Evolutionary conservation across 2,888 invertebrate species (phyloP).

Genomic region (Troglohyphantes excavatus): DNA sequence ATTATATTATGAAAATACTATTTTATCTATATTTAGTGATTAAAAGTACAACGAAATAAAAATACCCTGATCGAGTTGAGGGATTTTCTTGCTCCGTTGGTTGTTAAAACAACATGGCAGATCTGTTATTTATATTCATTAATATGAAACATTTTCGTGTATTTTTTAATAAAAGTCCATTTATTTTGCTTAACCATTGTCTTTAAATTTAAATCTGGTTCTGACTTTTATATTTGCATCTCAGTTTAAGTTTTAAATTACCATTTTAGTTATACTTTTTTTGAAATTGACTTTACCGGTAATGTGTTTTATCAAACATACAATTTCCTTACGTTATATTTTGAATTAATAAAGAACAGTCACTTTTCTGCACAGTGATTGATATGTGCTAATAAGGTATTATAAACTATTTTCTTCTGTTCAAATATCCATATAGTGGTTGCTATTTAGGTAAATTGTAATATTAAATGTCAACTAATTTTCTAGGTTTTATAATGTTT

Average conservation of each 20-base stretch:
- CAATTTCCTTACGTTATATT: neutral
- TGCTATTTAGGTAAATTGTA: no score
- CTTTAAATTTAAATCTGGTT: neutral
- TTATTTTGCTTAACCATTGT: neutral
- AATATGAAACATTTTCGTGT: neutral
- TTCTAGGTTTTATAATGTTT: no score
- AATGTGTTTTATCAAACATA: neutral
- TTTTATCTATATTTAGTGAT: neutral
- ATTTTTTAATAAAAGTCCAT: neutral
- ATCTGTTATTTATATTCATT: conserved; percentile 19
- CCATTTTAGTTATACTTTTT: neutral
- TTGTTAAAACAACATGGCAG: conserved; percentile 34
- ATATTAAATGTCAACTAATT: no score
- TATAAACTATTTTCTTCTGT: neutral
- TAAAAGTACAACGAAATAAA: neutral
- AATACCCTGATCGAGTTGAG: conserved; percentile 19
- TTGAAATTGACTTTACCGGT: neutral
- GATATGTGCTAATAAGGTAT: neutral
- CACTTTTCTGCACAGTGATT: neutral
- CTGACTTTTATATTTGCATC: neutral
- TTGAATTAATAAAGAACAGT: neutral
- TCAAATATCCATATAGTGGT: no score
- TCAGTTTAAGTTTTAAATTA: neutral
- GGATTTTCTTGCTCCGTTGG: neutral
- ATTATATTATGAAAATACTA: neutral